phyloP scores from a whole-genome alignment of 2,113 vertebrate species.

The Lipophrys pholis region DNA sequence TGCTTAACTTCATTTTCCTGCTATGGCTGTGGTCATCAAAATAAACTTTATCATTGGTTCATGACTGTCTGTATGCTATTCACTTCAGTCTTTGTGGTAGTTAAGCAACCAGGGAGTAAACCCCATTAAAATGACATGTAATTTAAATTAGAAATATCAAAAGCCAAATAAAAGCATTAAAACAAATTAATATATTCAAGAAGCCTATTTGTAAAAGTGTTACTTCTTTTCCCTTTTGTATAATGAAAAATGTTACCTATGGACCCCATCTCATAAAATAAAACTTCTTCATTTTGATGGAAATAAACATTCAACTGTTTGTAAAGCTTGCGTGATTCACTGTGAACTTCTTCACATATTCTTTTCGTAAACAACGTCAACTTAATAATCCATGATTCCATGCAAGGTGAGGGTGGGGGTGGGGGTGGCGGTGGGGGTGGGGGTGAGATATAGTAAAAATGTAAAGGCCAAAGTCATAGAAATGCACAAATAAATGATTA shows the following conservation, averaged over 20 bases:
- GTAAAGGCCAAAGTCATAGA: too few species aligned
- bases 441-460: too few species aligned
- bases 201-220: neutral
- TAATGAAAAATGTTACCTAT: constrained; percentile 18
- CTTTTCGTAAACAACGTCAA: too few species aligned
- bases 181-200: neutral
- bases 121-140: neutral
- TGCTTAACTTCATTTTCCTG: constrained; percentile 33
- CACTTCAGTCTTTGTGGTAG: constrained; percentile 12
- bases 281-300: constrained; percentile 24
- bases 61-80: constrained; percentile 44
- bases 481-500: too few species aligned
- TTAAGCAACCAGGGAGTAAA: constrained; percentile 1
- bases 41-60: constrained; percentile 54
- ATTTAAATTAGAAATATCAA: constrained; percentile 1
- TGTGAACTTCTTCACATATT: neutral
- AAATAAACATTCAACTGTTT: constrained; percentile 48
- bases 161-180: neutral
- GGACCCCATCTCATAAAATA: neutral
- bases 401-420: too few species aligned
- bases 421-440: too few species aligned
- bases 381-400: too few species aligned
- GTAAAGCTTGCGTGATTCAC: constrained; percentile 27
- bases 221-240: constrained; percentile 6
- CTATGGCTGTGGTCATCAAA: constrained; percentile 32